phyloP scores from a whole-genome alignment of 2,113 vertebrate genomes.

The Crotalus tigris region DNA sequence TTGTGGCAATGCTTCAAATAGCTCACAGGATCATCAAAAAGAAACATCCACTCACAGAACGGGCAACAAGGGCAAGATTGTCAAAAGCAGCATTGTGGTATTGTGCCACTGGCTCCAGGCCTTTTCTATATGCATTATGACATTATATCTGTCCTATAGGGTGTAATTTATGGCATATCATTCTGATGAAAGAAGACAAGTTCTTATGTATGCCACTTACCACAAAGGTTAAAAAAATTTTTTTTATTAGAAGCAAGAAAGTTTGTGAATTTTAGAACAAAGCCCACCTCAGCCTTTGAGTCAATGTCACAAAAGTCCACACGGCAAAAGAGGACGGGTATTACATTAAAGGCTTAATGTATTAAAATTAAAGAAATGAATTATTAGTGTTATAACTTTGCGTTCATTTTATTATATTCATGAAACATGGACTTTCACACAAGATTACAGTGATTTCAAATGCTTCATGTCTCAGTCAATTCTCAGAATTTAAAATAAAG shows the following conservation, averaged over 20 bases:
- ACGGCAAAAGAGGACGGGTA: neutral
- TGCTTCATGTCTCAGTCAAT: neutral
- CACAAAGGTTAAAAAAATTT: neutral
- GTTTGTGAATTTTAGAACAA: neutral
- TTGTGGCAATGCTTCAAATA: constrained; percentile 32
- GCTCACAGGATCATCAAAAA: neutral
- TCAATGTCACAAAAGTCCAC: neutral
- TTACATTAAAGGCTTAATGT: neutral
- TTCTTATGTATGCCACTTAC: neutral
- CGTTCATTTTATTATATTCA: neutral
- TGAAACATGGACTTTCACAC: neutral
- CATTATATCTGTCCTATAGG: neutral
- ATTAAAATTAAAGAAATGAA: neutral
- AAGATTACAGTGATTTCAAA: neutral
- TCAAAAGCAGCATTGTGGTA: neutral
- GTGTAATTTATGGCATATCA: neutral
- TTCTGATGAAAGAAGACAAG: neutral
- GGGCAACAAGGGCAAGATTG: neutral
- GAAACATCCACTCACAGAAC: neutral
- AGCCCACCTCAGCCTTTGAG: neutral
- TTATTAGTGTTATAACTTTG: neutral
- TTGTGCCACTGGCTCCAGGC: neutral
- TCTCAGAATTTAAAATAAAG: neutral
- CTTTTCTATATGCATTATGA: neutral
- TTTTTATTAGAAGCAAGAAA: neutral